phyloP scores from a whole-genome alignment of 2,888 invertebrate species.

The Yponomeuta malinellus region DNA sequence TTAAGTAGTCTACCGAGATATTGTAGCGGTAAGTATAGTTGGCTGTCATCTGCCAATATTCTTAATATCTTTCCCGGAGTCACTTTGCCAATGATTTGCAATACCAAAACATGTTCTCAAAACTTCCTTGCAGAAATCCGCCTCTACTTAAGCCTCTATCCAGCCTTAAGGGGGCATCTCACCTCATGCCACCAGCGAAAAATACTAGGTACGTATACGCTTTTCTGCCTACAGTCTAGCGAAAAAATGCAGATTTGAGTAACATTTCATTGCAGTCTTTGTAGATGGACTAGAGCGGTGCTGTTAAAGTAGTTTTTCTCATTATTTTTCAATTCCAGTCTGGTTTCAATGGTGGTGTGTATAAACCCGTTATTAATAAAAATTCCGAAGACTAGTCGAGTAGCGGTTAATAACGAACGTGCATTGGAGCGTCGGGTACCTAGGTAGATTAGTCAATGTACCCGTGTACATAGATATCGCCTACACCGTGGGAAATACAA shows the following conservation, averaged over 20 bases:
- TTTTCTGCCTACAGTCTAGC: no score
- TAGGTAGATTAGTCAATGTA: conserved; percentile 14
- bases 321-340: background rate
- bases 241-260: conserved; percentile 33
- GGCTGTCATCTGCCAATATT: no score
- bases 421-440: conserved; percentile 9
- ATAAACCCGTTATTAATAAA: background rate
- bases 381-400: conserved; percentile 7
- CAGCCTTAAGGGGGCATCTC: no score
- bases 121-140: no score
- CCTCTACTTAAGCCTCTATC: no score
- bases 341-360: background rate
- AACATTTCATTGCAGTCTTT: conserved; percentile 28
- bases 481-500: conserved; percentile 28
- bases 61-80: no score
- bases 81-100: no score
- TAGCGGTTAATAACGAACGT: conserved; percentile 10
- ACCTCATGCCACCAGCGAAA: no score
- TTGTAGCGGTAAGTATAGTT: no score
- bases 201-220: no score
- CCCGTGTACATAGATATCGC: conserved; percentile 12
- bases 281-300: conserved; percentile 28
- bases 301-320: conserved; percentile 22
- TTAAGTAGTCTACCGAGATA: no score
- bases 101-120: no score